phyloP scores from a whole-genome alignment of 1,140 invertebrate genomes.

The roundworm (Caenorhabditis elegans) region WBcel235 BX284604.4:7716501-7717000 shows the following conservation, averaged over 20 bases:
- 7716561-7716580: background rate
- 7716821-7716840: conserved; percentile 17
- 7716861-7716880: background rate
- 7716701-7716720: background rate
- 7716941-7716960: background rate
- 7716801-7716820: conserved; percentile 14
- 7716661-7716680: background rate
- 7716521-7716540: too few species aligned
- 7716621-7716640: background rate
- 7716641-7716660: background rate
- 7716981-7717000: too few species aligned
- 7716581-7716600: conserved; percentile 26
- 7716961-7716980: background rate
- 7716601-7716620: background rate
- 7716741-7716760: conserved; percentile 16
- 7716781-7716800: conserved; percentile 2
- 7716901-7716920: background rate
- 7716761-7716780: conserved; percentile 1
- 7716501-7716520: background rate
- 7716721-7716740: conserved; percentile 17
- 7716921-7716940: background rate
- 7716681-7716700: background rate
- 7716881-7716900: background rate
- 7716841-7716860: conserved; percentile 17
- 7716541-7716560: background rate